Base-by-base conservation (phyloP, 1,140 invertebrate species). In the Pararge aegeria region DNA sequence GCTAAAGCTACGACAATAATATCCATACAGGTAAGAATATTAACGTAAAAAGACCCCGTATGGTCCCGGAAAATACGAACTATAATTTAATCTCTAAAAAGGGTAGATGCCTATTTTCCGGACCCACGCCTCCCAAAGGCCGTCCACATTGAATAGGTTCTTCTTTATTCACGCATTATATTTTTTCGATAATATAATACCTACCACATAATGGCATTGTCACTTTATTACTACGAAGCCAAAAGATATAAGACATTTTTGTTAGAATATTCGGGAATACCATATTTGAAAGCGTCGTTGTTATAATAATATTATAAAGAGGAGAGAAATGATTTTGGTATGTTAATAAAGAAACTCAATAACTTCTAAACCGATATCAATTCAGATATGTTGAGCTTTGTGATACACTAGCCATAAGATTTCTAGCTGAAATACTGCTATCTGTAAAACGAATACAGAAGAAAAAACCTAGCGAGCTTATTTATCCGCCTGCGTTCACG, bases 51-150 rank as follows among this genome's bases (percentile, higher is more conserved):
- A 60, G 66, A 65, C 63, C 54, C 48, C 72, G 56, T 64, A 68
- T 64, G 70, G 74, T 63, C 60, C 55, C 69, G 58, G 75, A 78
- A 78, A 80, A 83, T 78, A 80, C 71, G 72, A 71, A 76, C 65
- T 67, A 78, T 82, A 84, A 81, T 81, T 79, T 81, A 80, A 81
- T 85, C 74, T 76, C 59, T 53, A 64, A 38, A 64, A 84, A 79
- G 80, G 81, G 75, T 80, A 63, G 64, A 77, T 80, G 74, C 78
- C 80, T 81, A 80, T 86, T 78, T 80, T 78, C 73, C 68, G 68
- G 70, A 64, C 63, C 66, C 65, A 72, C 64, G 68, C 71, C 69
- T 78, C 74, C 52, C 73, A 82, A 78, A 68, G 69, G 59, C 49
- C 49, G 66, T 70, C 68, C 68, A 77, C 80, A 86, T 83, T 83